Evolutionary conservation across 2,113 vertebrate genomes (phyloP).

Genomic region (Zapus hudsonius): DNA sequence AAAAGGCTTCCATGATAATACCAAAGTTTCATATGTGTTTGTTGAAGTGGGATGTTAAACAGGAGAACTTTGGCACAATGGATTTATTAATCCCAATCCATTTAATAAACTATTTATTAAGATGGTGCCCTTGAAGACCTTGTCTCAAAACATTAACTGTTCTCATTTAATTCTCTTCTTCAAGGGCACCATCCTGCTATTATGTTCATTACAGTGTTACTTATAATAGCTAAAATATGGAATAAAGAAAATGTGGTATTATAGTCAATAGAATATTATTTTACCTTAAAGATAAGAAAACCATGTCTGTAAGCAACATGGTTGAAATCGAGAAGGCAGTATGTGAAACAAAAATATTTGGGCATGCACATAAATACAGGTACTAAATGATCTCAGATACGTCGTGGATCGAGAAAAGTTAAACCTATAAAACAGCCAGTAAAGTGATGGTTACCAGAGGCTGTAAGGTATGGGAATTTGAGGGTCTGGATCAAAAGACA

Average conservation of each 20-base stretch:
- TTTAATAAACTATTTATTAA: slow-evolving; percentile 58
- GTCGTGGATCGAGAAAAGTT: not conserved
- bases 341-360: no score
- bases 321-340: not conserved
- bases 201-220: no score
- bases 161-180: not conserved
- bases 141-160: slow-evolving; percentile 52
- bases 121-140: not conserved
- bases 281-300: not conserved
- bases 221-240: not conserved
- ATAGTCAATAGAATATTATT: not conserved
- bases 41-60: not conserved
- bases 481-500: not conserved
- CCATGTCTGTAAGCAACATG: not conserved
- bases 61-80: slow-evolving; percentile 38
- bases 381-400: no score
- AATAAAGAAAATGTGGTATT: not conserved
- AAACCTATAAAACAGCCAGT: not conserved
- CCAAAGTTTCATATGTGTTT: not conserved
- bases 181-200: not conserved
- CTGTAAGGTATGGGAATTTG: not conserved
- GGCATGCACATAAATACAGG: not conserved
- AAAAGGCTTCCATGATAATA: not conserved
- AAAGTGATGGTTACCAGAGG: not conserved
- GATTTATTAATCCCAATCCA: slow-evolving; percentile 36